phyloP scores from a whole-genome alignment of 2,888 invertebrate species.

The Lissocephala sabroskyi region DNA sequence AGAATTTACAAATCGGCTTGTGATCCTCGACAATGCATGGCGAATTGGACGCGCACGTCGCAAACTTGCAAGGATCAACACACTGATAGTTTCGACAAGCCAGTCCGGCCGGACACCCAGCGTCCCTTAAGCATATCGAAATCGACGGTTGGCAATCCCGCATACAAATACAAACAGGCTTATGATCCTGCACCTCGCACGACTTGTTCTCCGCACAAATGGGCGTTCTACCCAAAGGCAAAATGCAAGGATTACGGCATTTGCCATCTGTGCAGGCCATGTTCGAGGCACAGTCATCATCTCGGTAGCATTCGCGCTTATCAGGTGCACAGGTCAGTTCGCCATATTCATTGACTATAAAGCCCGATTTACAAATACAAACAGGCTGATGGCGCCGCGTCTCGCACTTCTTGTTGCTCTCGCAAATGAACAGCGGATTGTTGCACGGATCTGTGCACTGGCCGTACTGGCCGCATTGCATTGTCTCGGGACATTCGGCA shows the following conservation, averaged over 20 bases:
- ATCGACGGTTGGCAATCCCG: slow-evolving; percentile 89
- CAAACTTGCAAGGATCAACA: slow-evolving; percentile 90
- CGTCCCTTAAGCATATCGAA: slow-evolving; percentile 91
- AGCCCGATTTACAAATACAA: slow-evolving; percentile 91
- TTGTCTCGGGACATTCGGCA: slow-evolving; percentile 81
- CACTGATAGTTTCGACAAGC: slow-evolving; percentile 92
- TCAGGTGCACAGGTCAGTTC: slow-evolving; percentile 91
- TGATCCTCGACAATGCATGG: slow-evolving; percentile 96
- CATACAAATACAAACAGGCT: slow-evolving; percentile 88
- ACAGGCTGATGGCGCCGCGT: slow-evolving; percentile 87
- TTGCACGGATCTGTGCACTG: slow-evolving; percentile 88
- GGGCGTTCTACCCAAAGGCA: slow-evolving; percentile 74
- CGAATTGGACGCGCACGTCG: slow-evolving; percentile 87
- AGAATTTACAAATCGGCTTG: slow-evolving; percentile 96
- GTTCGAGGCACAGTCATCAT: slow-evolving; percentile 89
- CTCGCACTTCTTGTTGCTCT: slow-evolving; percentile 89
- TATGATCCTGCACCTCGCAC: slow-evolving; percentile 91
- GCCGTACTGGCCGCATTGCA: slow-evolving; percentile 82
- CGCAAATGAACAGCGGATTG: slow-evolving; percentile 80
- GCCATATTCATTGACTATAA: slow-evolving; percentile 89
- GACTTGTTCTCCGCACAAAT: slow-evolving; percentile 87
- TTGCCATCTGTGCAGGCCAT: slow-evolving; percentile 87
- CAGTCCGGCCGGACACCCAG: slow-evolving; percentile 87
- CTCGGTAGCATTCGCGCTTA: slow-evolving; percentile 83
- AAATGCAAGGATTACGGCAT: slow-evolving; percentile 90